phyloP scores from a whole-genome alignment of 2,113 vertebrate genomes.

The Arvicanthis niloticus region DNA sequence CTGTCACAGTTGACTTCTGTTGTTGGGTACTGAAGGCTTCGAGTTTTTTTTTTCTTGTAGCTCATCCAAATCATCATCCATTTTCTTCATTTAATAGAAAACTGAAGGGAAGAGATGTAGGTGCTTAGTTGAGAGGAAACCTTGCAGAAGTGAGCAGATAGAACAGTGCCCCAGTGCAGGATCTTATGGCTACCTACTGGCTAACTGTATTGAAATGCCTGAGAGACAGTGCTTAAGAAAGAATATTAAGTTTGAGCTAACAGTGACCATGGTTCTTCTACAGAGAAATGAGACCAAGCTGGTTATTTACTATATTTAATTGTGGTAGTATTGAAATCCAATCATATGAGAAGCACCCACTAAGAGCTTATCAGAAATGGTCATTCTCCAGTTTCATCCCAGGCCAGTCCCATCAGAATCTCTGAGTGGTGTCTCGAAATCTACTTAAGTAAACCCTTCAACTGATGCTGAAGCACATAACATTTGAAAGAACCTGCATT shows the following conservation, averaged over 20 bases:
- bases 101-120: not conserved
- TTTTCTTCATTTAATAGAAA: conserved; percentile 46
- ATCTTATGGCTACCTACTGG: not conserved
- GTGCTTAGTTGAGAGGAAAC: not conserved
- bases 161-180: not conserved
- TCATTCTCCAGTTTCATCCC: not conserved
- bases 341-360: not conserved
- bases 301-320: not conserved
- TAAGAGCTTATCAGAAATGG: not conserved
- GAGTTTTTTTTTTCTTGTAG: conserved; percentile 4
- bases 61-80: not conserved
- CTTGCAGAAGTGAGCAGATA: not conserved
- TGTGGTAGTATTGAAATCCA: not conserved
- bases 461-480: not conserved
- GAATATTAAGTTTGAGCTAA: not conserved
- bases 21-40: not conserved
- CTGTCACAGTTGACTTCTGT: not conserved
- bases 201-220: not conserved
- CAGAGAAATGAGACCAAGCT: not conserved
- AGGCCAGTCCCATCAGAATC: not conserved
- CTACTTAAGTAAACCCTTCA: not conserved
- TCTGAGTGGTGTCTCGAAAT: not conserved
- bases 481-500: not conserved
- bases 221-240: conserved; percentile 8
- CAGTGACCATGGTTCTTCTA: not conserved